Percentiles rank a stretch among this genome's conserved stretches.
Conservation (phyloP, 2,113 vertebrate genomes). For the Trachemys scripta region DNA sequence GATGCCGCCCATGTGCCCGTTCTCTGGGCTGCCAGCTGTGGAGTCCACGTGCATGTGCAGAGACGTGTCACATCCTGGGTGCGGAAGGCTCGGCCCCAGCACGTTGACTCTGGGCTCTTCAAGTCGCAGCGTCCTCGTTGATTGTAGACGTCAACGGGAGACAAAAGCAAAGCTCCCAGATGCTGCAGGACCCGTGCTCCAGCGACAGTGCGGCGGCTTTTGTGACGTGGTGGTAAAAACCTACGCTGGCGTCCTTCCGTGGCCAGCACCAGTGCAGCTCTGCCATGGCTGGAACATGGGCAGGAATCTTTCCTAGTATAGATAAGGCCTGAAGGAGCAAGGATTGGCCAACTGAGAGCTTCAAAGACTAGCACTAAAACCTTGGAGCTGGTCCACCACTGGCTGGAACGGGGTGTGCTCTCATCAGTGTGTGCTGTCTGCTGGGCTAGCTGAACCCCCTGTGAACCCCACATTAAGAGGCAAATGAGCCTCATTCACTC, state of each 20-base stretch:
- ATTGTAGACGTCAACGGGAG: neutral
- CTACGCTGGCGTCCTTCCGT: neutral
- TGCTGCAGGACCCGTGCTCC: neutral
- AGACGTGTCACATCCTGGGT: neutral
- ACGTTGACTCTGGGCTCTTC: neutral
- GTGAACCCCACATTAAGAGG: no score
- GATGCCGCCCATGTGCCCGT: neutral
- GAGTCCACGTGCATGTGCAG: neutral
- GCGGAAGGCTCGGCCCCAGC: neutral
- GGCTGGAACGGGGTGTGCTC: neutral
- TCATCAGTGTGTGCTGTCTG: neutral
- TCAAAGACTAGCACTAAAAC: neutral
- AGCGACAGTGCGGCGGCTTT: neutral
- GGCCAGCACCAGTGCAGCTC: neutral
- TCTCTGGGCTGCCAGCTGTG: neutral
- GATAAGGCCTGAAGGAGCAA: neutral
- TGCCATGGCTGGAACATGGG: neutral
- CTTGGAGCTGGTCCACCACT: neutral
- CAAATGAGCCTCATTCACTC: accelerated
- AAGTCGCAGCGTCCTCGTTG: neutral
- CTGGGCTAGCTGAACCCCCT: neutral
- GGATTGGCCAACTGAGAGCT: neutral
- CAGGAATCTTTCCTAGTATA: neutral
- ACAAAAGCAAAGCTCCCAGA: neutral
- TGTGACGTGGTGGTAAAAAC: neutral